These are phyloP conservation scores for Samia ricini DNA, from an alignment of 1,140 invertebrate genomes.

Conservation along the genomic window DNA sequence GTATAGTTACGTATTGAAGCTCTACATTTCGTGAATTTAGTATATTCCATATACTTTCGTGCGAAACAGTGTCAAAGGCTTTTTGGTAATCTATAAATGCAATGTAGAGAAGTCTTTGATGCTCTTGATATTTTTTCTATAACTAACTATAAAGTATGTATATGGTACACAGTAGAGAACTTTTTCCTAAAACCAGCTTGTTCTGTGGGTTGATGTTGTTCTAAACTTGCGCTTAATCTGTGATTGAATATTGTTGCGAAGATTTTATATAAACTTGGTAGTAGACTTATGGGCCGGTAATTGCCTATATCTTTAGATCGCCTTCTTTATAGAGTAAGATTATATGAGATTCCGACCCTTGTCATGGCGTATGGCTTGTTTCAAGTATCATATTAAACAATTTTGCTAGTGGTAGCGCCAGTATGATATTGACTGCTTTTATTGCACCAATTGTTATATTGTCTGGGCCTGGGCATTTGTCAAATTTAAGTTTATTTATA, in stretches of 20 bases:
- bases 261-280: conserved; percentile 2
- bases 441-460: conserved; percentile 2
- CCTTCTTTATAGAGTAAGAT: conserved; percentile 2
- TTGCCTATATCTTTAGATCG: conserved; percentile 5
- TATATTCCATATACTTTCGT: not conserved
- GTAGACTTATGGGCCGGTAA: not conserved
- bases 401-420: not conserved
- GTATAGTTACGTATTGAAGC: not conserved
- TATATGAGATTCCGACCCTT: conserved; percentile 1
- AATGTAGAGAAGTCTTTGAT: not conserved
- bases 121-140: conserved; percentile 6
- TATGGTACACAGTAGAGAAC: conserved; percentile 1
- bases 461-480: conserved; percentile 5
- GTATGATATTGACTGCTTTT: not conserved
- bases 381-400: conserved; percentile 2
- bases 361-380: not conserved
- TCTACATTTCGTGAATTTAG: not conserved
- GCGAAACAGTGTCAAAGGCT: no score
- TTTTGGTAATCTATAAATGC: conserved; percentile 6
- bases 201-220: conserved; percentile 7
- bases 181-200: not conserved
- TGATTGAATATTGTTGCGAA: not conserved
- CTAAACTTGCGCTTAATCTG: not conserved
- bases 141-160: not conserved
- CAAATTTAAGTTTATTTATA: conserved; percentile 1